phyloP scores from a whole-genome alignment of 2,797 vertebrate species.

The Argentina silus region DNA sequence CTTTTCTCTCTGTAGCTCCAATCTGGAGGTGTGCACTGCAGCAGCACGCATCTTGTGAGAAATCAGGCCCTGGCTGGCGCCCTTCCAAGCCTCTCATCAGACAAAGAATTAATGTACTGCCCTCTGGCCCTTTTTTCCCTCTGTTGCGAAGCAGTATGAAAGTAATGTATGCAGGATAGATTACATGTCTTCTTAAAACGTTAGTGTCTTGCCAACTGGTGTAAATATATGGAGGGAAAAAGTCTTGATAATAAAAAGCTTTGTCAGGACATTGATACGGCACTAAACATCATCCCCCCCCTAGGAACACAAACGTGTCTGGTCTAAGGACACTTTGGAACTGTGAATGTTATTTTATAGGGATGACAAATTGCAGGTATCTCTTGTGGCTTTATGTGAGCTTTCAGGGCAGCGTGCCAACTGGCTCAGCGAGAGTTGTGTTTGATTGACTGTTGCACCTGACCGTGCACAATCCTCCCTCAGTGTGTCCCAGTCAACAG shows the following conservation, averaged over 20 bases:
- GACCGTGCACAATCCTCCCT: slow-evolving; percentile 57
- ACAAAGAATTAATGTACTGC: slow-evolving; percentile 82
- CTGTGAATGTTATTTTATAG: slow-evolving; percentile 76
- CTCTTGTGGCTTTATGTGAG: slow-evolving; percentile 70
- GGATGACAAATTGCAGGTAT: slow-evolving; percentile 82
- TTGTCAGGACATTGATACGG: slow-evolving; percentile 47
- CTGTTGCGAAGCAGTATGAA: slow-evolving; percentile 74
- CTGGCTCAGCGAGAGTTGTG: slow-evolving; percentile 44
- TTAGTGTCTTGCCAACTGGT: slow-evolving; percentile 82
- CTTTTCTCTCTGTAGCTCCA: slow-evolving; percentile 38
- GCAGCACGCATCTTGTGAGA: slow-evolving; percentile 80
- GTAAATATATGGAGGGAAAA: slow-evolving; percentile 69
- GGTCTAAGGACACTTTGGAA: slow-evolving; percentile 68
- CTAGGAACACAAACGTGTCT: slow-evolving; percentile 63
- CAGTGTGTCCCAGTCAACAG: slow-evolving; percentile 39
- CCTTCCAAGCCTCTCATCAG: slow-evolving; percentile 77
- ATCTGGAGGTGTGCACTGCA: slow-evolving; percentile 70
- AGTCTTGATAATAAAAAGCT: slow-evolving; percentile 59
- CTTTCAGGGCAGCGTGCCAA: slow-evolving; percentile 63
- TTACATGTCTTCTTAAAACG: slow-evolving; percentile 82
- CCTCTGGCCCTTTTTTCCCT: slow-evolving; percentile 75
- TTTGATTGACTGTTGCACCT: slow-evolving; percentile 72
- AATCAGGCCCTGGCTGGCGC: slow-evolving; percentile 73
- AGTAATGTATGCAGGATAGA: slow-evolving; percentile 79
- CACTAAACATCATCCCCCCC: slow-evolving; percentile 68